Evolutionary conservation across 2,113 vertebrate genomes (phyloP).

Genomic region (Mormyrus iriodes): DNA sequence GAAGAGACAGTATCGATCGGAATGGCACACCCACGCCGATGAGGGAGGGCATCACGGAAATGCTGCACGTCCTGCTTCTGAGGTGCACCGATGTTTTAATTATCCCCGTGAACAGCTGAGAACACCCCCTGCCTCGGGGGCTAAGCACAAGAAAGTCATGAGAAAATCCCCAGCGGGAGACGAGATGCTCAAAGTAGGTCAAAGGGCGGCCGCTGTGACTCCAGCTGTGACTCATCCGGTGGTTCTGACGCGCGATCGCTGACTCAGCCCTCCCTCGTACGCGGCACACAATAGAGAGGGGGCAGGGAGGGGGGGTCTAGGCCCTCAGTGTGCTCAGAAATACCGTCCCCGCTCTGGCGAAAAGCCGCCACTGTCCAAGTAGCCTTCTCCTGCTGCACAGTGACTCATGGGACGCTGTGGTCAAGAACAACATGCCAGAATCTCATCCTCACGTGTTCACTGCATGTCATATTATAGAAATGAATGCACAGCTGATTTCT

Average conservation of each 20-base stretch:
- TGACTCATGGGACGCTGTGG: background rate
- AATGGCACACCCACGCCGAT: background rate
- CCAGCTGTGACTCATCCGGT: slow-evolving; percentile 38
- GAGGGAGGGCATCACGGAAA: background rate
- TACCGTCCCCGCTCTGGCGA: background rate
- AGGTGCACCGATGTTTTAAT: background rate
- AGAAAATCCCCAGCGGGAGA: slow-evolving; percentile 13
- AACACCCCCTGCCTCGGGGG: background rate
- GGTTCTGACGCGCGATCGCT: slow-evolving; percentile 23
- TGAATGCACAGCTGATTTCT: background rate
- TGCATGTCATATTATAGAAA: background rate
- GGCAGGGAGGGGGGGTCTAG: background rate
- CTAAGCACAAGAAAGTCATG: background rate
- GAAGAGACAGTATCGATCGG: background rate
- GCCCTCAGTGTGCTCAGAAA: background rate
- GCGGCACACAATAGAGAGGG: slow-evolving; percentile 12
- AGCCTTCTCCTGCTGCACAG: background rate
- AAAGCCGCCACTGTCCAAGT: background rate
- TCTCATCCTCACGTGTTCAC: background rate
- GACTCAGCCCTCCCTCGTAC: slow-evolving; percentile 31
- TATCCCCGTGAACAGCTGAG: background rate
- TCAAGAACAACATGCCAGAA: background rate
- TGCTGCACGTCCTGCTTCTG: background rate
- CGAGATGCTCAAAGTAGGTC: slow-evolving; percentile 34
- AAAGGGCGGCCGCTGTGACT: slow-evolving; percentile 31